These are phyloP conservation scores for Melanotaenia maccullochi DNA, from an alignment of 2,797 vertebrate genomes.

Conservation along the genomic window DNA sequence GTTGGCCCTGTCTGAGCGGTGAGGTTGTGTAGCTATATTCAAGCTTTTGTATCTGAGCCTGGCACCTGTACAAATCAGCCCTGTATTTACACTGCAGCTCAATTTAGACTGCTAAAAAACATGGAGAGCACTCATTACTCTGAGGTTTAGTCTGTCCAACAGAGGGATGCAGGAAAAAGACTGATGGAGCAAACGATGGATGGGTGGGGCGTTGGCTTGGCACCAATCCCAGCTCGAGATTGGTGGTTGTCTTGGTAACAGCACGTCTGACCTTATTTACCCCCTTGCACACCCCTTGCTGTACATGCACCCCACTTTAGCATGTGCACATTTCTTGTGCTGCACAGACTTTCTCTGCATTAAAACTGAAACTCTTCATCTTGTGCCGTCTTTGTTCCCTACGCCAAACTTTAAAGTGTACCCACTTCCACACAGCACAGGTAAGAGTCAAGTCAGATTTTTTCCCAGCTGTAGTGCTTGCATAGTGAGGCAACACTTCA, in stretches of 20 bases:
- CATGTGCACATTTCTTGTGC: conserved; percentile 23
- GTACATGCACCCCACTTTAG: conserved; percentile 27
- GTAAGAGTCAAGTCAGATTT: conserved; percentile 32
- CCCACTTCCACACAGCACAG: conserved; percentile 31
- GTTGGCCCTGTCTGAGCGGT: conserved; percentile 27
- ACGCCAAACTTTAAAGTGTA: conserved; percentile 8
- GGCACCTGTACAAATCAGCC: conserved; percentile 72
- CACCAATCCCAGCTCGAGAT: conserved; percentile 66
- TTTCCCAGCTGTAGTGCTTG: conserved; percentile 13
- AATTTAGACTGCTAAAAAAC: conserved; percentile 70
- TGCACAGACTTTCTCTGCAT: conserved; percentile 11
- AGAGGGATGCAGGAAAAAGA: conserved; percentile 52
- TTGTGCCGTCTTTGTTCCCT: not conserved
- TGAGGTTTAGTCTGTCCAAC: conserved; percentile 77
- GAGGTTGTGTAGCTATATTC: conserved; percentile 47
- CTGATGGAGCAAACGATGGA: conserved; percentile 52
- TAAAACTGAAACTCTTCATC: conserved; percentile 27
- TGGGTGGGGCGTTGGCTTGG: conserved; percentile 74
- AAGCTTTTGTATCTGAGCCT: conserved; percentile 52
- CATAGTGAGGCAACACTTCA: conserved; percentile 20
- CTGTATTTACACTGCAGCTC: conserved; percentile 73
- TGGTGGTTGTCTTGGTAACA: conserved; percentile 78
- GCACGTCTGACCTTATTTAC: conserved; percentile 81
- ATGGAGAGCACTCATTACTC: conserved; percentile 81
- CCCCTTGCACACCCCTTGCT: conserved; percentile 50